These are phyloP conservation scores for Crocidura indochinensis DNA, from an alignment of 2,797 vertebrate genomes.

Conservation along the genomic window DNA sequence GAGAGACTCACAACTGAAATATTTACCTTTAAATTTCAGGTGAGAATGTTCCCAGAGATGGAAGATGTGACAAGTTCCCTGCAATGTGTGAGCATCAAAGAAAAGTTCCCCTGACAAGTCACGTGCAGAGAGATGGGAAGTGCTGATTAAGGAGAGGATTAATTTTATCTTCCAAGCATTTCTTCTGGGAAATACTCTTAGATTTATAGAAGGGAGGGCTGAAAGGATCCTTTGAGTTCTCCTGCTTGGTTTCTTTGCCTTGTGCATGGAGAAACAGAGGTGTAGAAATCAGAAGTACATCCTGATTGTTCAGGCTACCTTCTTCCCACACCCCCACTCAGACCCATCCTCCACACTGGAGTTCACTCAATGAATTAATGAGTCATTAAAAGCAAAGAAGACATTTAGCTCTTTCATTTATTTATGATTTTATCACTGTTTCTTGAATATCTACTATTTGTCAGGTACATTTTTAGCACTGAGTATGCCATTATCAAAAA, in stretches of 20 bases:
- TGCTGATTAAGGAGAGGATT: conserved; percentile 82
- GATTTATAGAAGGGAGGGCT: conserved; percentile 30
- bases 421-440: conserved; percentile 52
- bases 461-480: conserved; percentile 28
- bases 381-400: background rate
- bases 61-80: conserved; percentile 87
- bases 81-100: conserved; percentile 81
- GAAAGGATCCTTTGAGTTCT: background rate
- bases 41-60: conserved; percentile 88
- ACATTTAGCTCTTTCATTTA: background rate
- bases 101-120: conserved; percentile 89
- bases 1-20: conserved; percentile 91
- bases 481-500: conserved; percentile 24
- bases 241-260: conserved; percentile 2
- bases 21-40: conserved; percentile 91
- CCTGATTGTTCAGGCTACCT: background rate
- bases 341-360: background rate
- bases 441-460: conserved; percentile 8
- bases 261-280: conserved; percentile 29
- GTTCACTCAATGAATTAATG: background rate
- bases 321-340: background rate
- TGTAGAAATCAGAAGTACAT: background rate
- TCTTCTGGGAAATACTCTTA: conserved; percentile 66
- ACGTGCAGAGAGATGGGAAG: conserved; percentile 74
- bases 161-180: conserved; percentile 81